A percentile compares a stretch with the other conserved stretches of the same genome.
Conservation (phyloP, 1,140 invertebrate species). For the Oncopeltus fasciatus region DNA sequence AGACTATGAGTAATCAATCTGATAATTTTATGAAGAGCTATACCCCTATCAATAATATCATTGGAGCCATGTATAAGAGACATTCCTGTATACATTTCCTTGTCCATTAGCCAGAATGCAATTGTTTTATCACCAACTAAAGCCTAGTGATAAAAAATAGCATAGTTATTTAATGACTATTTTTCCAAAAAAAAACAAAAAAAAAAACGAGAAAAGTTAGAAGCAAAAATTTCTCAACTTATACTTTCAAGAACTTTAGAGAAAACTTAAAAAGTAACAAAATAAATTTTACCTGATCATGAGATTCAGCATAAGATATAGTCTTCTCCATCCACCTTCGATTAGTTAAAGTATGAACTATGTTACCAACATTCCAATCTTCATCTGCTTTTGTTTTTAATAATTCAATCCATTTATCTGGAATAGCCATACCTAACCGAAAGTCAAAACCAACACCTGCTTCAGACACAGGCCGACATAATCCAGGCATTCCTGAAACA, state of each 20-base stretch:
- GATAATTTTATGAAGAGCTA: slow-evolving; percentile 95
- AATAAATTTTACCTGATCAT: slow-evolving; percentile 82
- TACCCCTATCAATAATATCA: slow-evolving; percentile 71
- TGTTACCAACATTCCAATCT: slow-evolving; percentile 84
- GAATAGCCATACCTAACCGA: slow-evolving; percentile 93
- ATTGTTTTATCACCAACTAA: slow-evolving; percentile 97
- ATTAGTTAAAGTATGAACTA: slow-evolving; percentile 90
- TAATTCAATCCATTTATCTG: slow-evolving; percentile 97
- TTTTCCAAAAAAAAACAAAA: neutral
- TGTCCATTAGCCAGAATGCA: slow-evolving; percentile 99
- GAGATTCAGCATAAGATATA: slow-evolving; percentile 93
- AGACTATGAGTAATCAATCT: slow-evolving; percentile 82
- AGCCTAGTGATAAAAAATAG: no score
- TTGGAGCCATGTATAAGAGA: slow-evolving; percentile 54
- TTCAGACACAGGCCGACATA: slow-evolving; percentile 82
- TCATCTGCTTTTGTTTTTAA: slow-evolving; percentile 76
- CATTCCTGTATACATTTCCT: slow-evolving; percentile 97
- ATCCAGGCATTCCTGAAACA: slow-evolving; percentile 95
- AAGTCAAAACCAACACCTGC: slow-evolving; percentile 96
- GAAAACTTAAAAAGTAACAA: no score
- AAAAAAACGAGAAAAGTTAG: neutral
- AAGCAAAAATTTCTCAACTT: no score
- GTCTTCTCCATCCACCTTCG: slow-evolving; percentile 88
- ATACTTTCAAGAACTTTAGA: no score
- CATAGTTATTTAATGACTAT: no score